Evolutionary conservation across 1,140 invertebrate species (phyloP).

Genomic region (Meloidogyne chitwoodi): DNA sequence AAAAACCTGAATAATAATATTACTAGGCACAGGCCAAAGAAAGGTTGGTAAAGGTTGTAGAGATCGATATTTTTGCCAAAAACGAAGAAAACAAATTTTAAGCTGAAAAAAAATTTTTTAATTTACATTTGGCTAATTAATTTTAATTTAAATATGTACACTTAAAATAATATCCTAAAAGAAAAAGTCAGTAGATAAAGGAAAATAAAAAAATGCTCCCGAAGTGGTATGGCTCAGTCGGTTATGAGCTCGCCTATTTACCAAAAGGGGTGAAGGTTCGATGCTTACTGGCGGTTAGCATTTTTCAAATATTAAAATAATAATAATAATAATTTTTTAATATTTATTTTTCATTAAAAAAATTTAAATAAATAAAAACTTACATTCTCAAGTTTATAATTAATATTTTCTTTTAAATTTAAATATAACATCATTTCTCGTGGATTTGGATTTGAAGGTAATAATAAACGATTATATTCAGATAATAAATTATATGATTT

Average conservation of each 20-base stretch:
- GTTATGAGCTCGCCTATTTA: too few relatives aligned
- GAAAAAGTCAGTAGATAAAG: too few relatives aligned
- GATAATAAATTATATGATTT: neutral
- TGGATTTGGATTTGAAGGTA: neutral
- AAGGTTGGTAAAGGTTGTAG: conserved; percentile 6
- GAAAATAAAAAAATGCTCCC: too few relatives aligned
- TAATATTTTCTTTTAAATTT: conserved; percentile 27
- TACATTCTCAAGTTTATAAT: conserved; percentile 26
- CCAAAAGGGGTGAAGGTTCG: too few relatives aligned
- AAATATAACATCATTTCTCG: neutral
- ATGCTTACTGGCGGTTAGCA: too few relatives aligned
- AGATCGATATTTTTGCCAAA: conserved; percentile 21
- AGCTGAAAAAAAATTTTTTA: conserved; percentile 32
- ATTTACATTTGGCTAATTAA: neutral
- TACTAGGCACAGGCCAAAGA: neutral
- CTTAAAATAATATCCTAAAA: neutral
- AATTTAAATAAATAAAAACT: neutral
- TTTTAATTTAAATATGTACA: neutral
- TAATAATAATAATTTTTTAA: conserved; percentile 4
- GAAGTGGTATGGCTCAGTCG: too few relatives aligned
- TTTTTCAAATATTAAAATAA: too few relatives aligned
- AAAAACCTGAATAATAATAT: neutral
- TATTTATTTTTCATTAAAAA: too few relatives aligned
- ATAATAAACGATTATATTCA: neutral
- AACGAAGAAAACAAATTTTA: conserved; percentile 29